Percentiles rank a stretch among this genome's conserved stretches.
Evolutionary conservation across 2,888 invertebrate species (phyloP).

Genomic region (Schrankia costaestrigalis): DNA sequence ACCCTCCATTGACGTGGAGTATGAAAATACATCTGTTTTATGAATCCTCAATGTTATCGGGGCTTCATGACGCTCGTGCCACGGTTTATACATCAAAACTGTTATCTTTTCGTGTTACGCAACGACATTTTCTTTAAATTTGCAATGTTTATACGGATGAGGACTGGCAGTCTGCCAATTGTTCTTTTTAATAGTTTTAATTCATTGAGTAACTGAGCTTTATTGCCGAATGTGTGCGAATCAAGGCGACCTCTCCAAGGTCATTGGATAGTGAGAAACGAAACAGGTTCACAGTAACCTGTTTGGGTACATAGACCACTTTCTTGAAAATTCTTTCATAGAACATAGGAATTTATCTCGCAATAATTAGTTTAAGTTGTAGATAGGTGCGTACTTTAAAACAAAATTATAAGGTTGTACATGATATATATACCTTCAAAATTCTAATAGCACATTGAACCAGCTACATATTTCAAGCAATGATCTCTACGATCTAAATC

Average conservation of each 20-base stretch:
- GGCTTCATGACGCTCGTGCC: conserved; percentile 21
- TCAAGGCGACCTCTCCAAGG: conserved; percentile 72
- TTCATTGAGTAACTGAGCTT: conserved; percentile 74
- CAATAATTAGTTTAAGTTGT: too few species aligned
- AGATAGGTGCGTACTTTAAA: too few species aligned
- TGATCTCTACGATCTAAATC: too few species aligned
- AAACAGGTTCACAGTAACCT: conserved; percentile 33
- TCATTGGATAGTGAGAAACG: conserved; percentile 46
- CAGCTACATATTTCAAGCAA: too few species aligned
- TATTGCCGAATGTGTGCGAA: conserved; percentile 63
- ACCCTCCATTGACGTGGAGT: conserved; percentile 4
- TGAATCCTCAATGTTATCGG: conserved; percentile 17
- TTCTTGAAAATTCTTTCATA: conserved; percentile 30
- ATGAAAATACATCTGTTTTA: conserved; percentile 17
- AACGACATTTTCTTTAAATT: conserved; percentile 73
- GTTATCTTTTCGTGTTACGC: conserved; percentile 52
- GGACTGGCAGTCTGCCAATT: conserved; percentile 69
- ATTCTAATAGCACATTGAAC: too few species aligned
- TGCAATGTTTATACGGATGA: conserved; percentile 71
- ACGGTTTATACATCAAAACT: conserved; percentile 29
- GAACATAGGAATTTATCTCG: too few species aligned
- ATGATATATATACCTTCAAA: too few species aligned
- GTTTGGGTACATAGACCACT: conserved; percentile 32
- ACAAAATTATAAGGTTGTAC: too few species aligned
- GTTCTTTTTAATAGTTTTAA: conserved; percentile 75